Conservation (phyloP, 2,888 invertebrate genomes). For the Melinaea menophilus region DNA sequence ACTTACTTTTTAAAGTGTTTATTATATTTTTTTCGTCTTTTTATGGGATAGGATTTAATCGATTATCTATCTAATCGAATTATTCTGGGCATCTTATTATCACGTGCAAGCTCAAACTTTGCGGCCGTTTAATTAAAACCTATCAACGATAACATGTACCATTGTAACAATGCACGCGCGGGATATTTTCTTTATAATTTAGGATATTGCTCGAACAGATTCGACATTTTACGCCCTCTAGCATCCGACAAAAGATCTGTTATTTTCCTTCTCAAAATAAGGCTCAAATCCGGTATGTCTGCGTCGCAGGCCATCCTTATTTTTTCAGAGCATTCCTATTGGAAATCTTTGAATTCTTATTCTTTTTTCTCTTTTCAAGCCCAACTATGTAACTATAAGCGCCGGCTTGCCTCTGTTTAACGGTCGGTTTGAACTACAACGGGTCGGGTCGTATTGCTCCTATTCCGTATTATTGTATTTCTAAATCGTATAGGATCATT, state of each 20-base stretch:
- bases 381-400: conserved; percentile 67
- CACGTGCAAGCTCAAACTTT: conserved; percentile 62
- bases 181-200: conserved; percentile 89
- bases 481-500: conserved; percentile 79
- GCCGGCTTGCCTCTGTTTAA: conserved; percentile 61
- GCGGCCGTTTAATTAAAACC: conserved; percentile 59
- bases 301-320: conserved; percentile 74
- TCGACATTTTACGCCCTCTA: conserved; percentile 80
- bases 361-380: conserved; percentile 73
- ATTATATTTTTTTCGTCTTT: no score
- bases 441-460: conserved; percentile 65
- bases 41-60: no score
- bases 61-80: no score
- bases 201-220: conserved; percentile 84
- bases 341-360: conserved; percentile 76
- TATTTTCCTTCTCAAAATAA: conserved; percentile 63
- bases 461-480: conserved; percentile 65
- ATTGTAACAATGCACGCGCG: conserved; percentile 73
- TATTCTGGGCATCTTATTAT: conserved; percentile 31
- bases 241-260: conserved; percentile 64
- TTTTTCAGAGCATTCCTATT: conserved; percentile 74
- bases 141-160: conserved; percentile 64
- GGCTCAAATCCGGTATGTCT: conserved; percentile 59
- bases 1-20: no score
- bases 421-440: conserved; percentile 65